Percentiles rank a stretch among this genome's conserved stretches.
Evolutionary conservation across 2,888 invertebrate species (phyloP).

Genomic region (Ctenicera cuprea): DNA sequence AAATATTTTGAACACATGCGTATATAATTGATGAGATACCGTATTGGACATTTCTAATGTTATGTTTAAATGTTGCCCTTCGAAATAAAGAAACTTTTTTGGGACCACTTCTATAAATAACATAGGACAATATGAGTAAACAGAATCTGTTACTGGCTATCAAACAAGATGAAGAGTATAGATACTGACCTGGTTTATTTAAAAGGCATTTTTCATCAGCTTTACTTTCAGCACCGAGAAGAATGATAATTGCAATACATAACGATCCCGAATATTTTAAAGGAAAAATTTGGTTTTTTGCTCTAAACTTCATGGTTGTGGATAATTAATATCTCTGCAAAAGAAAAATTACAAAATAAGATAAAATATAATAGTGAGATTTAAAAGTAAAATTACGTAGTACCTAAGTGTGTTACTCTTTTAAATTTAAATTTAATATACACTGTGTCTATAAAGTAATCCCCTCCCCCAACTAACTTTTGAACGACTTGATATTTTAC

Average conservation of each 20-base stretch:
- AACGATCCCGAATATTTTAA: conserved; percentile 10
- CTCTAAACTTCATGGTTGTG: conserved; percentile 37
- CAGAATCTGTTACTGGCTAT: too few species aligned
- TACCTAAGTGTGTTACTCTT: too few species aligned
- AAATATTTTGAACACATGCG: conserved; percentile 77
- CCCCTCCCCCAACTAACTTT: too few species aligned
- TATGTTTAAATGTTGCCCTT: conserved; percentile 70
- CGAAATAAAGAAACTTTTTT: conserved; percentile 70
- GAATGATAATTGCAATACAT: conserved; percentile 22
- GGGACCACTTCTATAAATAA: conserved; percentile 71
- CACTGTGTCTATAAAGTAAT: too few species aligned
- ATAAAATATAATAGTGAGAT: too few species aligned
- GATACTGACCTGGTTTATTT: conserved; percentile 40
- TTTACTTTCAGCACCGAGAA: conserved; percentile 31
- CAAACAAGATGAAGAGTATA: background rate
- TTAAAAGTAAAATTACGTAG: too few species aligned
- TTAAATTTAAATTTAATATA: too few species aligned
- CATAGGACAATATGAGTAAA: too few species aligned
- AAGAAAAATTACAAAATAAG: conserved; percentile 18
- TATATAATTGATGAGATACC: conserved; percentile 75
- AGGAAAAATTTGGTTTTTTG: conserved; percentile 29
- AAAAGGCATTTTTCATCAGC: conserved; percentile 39
- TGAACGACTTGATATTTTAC: too few species aligned
- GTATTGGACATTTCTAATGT: conserved; percentile 75
- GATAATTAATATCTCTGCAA: conserved; percentile 35